Evolutionary conservation across 1,140 invertebrate genomes (phyloP).

Genomic region (Globodera ellingtonae): DNA sequence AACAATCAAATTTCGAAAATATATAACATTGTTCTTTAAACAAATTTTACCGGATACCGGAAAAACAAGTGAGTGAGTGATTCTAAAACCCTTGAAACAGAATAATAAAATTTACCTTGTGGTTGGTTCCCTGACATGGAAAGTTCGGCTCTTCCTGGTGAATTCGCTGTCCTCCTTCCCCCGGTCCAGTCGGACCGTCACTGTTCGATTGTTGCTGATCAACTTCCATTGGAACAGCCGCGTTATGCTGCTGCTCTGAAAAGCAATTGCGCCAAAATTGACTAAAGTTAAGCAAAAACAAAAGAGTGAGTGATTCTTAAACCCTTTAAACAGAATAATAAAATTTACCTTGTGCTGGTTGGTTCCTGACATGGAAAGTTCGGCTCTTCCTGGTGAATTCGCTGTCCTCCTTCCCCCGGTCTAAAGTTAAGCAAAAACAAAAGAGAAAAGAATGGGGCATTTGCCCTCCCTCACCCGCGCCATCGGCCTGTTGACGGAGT

Average conservation of each 20-base stretch:
- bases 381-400: neutral
- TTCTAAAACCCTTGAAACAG: neutral
- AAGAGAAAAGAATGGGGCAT: too few relatives aligned
- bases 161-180: neutral
- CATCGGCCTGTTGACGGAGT: conserved; percentile 72
- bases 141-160: conserved; percentile 3
- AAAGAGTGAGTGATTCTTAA: neutral
- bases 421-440: too few relatives aligned
- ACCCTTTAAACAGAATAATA: neutral
- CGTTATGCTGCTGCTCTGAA: neutral
- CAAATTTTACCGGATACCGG: too few relatives aligned
- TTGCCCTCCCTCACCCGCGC: neutral
- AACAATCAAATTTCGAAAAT: too few relatives aligned
- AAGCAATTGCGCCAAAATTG: too few relatives aligned
- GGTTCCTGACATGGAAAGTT: conserved; percentile 7
- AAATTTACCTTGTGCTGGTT: neutral
- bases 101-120: neutral
- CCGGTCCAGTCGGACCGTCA: neutral
- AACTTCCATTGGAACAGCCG: conserved; percentile 15
- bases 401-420: neutral
- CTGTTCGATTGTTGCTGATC: neutral
- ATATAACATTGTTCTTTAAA: too few relatives aligned
- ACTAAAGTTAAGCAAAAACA: too few relatives aligned
- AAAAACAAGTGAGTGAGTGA: too few relatives aligned
- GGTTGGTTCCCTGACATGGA: neutral